Evolutionary conservation across 2,888 invertebrate species (phyloP).

Genomic region (Megastigmus dorsalis): DNA sequence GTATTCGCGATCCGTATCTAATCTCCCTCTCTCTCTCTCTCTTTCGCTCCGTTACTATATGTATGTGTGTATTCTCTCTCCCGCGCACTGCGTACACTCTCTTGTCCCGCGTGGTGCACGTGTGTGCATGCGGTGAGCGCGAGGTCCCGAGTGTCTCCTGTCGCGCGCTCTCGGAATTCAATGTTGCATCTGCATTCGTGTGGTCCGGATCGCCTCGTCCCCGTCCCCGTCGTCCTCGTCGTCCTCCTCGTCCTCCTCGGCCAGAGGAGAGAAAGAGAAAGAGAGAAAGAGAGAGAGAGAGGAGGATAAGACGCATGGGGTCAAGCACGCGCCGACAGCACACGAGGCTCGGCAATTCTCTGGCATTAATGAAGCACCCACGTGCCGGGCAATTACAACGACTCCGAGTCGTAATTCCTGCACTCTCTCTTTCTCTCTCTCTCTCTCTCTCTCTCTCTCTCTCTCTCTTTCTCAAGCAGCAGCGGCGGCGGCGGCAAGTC

Average conservation of each 20-base stretch:
- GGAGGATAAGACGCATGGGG: slow-evolving; percentile 36
- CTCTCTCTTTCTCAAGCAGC: no score
- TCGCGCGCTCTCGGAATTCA: slow-evolving; percentile 23
- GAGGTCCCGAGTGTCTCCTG: neutral
- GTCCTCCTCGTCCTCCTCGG: neutral
- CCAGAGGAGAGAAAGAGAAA: neutral
- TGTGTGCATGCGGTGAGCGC: neutral
- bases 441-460: no score
- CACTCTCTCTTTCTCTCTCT: neutral
- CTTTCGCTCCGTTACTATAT: slow-evolving; percentile 6
- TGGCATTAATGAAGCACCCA: slow-evolving; percentile 68
- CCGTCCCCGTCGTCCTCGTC: neutral
- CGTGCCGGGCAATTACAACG: slow-evolving; percentile 57
- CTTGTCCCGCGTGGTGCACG: neutral
- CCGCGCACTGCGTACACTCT: neutral
- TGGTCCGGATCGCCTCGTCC: no score
- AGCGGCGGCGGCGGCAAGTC: no score
- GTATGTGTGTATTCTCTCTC: slow-evolving; percentile 8
- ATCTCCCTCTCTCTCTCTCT: neutral
- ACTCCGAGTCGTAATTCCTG: slow-evolving; percentile 61
- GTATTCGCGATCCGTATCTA: slow-evolving; percentile 42
- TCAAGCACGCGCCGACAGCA: slow-evolving; percentile 53
- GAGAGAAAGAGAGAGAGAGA: neutral
- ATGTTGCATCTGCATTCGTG: slow-evolving; percentile 32
- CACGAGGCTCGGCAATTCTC: no score